phyloP scores from a whole-genome alignment of 2,113 vertebrate species.

The Proterorhinus semilunaris region DNA sequence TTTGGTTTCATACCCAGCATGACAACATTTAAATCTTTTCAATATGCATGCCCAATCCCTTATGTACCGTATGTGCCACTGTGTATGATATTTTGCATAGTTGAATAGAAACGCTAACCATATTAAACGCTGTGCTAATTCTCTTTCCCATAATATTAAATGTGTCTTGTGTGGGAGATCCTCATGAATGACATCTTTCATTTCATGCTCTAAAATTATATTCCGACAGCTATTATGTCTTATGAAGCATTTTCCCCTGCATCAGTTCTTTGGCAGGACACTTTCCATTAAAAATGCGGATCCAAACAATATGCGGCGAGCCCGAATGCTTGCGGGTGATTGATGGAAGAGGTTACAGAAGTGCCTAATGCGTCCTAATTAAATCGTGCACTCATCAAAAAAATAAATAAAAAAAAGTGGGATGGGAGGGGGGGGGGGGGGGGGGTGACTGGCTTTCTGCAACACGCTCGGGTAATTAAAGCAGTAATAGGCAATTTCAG shows the following conservation, averaged over 20 bases:
- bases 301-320: slow-evolving; percentile 44
- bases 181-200: slow-evolving; percentile 6
- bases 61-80: neutral
- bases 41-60: too few species aligned
- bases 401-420: neutral
- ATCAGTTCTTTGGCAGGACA: neutral
- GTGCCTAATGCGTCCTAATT: slow-evolving; percentile 49
- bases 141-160: neutral
- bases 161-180: neutral
- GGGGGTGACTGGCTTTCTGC: slow-evolving; percentile 28
- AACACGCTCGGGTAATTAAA: slow-evolving; percentile 39
- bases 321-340: slow-evolving; percentile 26
- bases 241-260: neutral
- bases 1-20: too few species aligned
- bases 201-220: slow-evolving; percentile 6
- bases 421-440: slow-evolving; percentile 1
- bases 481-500: slow-evolving; percentile 13
- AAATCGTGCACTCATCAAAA: slow-evolving; percentile 35
- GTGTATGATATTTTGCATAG: neutral
- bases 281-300: slow-evolving; percentile 30
- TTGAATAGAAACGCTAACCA: neutral
- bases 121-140: neutral
- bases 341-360: slow-evolving; percentile 38
- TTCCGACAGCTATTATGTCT: neutral
- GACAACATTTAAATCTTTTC: too few species aligned